A percentile compares a stretch with the other conserved stretches of the same genome.
Conservation (phyloP, 2,797 vertebrate species). For the Pampus argenteus region DNA sequence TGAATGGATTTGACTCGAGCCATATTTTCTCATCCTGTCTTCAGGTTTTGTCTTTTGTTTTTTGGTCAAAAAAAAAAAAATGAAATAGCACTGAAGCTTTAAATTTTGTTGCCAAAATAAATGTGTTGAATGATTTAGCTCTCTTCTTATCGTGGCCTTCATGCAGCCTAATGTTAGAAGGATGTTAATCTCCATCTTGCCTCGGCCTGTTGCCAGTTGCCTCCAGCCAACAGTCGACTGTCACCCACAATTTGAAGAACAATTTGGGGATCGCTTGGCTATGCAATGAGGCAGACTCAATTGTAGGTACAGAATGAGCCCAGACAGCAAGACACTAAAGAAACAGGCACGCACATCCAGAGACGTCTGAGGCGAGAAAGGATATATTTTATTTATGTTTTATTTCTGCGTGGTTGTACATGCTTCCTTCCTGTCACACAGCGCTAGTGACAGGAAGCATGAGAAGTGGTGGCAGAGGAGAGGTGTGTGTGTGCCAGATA, state of each 20-base stretch:
- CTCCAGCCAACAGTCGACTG: constrained; percentile 53
- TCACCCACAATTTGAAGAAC: constrained; percentile 50
- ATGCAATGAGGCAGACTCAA: constrained; percentile 42
- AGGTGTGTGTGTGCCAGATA: constrained; percentile 12
- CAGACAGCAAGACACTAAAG: constrained; percentile 37
- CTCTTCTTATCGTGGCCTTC: too few species aligned
- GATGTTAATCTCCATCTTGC: constrained; percentile 29
- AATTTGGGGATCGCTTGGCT: constrained; percentile 41
- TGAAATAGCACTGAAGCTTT: constrained; percentile 1
- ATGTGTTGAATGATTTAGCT: constrained; percentile 7
- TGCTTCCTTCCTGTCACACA: too few species aligned
- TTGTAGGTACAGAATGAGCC: constrained; percentile 27
- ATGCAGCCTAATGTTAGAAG: constrained; percentile 19
- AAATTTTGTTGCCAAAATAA: constrained; percentile 17
- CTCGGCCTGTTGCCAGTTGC: constrained; percentile 32
- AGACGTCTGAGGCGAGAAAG: constrained; percentile 13
- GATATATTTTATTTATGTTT: constrained; percentile 53
- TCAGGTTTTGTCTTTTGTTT: neutral
- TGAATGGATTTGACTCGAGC: neutral
- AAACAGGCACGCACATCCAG: constrained; percentile 25
- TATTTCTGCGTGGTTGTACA: constrained; percentile 20
- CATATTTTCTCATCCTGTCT: constrained; percentile 5
- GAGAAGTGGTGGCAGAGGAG: neutral
- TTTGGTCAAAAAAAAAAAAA: neutral
- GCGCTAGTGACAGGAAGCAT: constrained; percentile 17